phyloP scores from a whole-genome alignment of 1,140 invertebrate genomes.

The Hylaeus volcanicus region DNA sequence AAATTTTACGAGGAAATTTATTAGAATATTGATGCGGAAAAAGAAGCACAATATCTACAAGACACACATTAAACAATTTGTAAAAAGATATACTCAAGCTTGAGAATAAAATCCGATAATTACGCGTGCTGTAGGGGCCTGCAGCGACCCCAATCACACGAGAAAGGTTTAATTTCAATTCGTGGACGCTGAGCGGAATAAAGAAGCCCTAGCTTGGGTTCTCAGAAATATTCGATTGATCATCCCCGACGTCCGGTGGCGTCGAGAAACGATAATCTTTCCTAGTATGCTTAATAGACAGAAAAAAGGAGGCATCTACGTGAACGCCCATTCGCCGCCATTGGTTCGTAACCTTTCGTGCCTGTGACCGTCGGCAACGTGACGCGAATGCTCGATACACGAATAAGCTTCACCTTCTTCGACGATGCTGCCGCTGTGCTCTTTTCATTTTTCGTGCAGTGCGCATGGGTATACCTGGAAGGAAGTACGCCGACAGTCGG shows the following conservation, averaged over 20 bases:
- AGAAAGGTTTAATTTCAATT: too few species aligned
- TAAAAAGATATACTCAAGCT: too few species aligned
- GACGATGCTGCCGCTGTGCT: conserved; percentile 55
- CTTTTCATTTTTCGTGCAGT: conserved; percentile 69
- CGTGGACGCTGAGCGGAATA: too few species aligned
- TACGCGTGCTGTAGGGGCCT: too few species aligned
- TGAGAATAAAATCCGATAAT: too few species aligned
- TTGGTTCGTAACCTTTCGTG: conserved; percentile 64
- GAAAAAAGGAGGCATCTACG: conserved; percentile 30
- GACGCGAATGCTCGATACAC: conserved; percentile 67
- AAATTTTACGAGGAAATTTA: too few species aligned
- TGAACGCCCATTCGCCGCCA: conserved; percentile 63
- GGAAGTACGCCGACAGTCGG: conserved; percentile 58
- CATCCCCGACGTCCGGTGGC: not conserved
- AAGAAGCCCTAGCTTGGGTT: not conserved
- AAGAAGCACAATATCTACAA: too few species aligned
- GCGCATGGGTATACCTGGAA: conserved; percentile 72
- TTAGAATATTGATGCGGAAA: too few species aligned
- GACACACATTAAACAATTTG: too few species aligned
- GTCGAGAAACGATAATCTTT: conserved; percentile 11
- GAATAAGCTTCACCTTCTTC: conserved; percentile 67
- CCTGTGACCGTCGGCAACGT: conserved; percentile 51
- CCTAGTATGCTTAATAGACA: conserved; percentile 28
- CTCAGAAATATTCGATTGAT: not conserved
- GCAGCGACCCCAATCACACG: too few species aligned